Evolutionary conservation across 2,888 invertebrate genomes (phyloP).

Genomic region (Drosophila nr. perissopoda): DNA sequence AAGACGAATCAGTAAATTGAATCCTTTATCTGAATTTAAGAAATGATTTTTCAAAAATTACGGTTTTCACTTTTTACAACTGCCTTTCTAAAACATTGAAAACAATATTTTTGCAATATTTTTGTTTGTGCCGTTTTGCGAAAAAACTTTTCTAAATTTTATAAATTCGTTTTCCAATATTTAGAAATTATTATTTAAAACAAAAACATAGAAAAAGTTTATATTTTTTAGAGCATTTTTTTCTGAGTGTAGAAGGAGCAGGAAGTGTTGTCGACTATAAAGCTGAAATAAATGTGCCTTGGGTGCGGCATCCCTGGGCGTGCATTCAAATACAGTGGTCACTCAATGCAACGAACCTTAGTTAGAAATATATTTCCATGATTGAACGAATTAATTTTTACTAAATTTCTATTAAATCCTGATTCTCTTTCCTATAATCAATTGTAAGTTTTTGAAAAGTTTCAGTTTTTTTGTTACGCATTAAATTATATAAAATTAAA

Average conservation of each 20-base stretch:
- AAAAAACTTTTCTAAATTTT: neutral
- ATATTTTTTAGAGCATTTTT: neutral
- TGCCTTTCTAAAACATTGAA: neutral
- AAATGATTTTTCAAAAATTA: neutral
- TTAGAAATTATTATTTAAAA: neutral
- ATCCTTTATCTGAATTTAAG: neutral
- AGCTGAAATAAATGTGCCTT: slow-evolving; percentile 24
- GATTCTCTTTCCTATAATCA: neutral
- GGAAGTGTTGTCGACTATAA: slow-evolving; percentile 24
- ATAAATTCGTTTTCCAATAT: neutral
- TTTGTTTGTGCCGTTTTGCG: neutral
- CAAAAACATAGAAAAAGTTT: neutral
- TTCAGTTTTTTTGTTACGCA: too few relatives aligned
- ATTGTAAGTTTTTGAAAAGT: neutral
- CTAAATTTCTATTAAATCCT: neutral
- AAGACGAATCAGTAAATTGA: neutral
- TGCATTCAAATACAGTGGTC: slow-evolving; percentile 33
- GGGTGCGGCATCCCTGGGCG: slow-evolving; percentile 40
- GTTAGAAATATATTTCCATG: neutral
- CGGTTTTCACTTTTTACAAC: neutral
- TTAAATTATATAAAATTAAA: neutral
- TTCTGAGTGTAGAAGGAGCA: too few relatives aligned
- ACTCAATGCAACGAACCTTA: neutral
- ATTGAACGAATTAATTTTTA: neutral
- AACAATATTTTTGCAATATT: too few relatives aligned